Base-by-base conservation (phyloP, 2,797 vertebrate species). In the Pipistrellus pygmaeus region DNA sequence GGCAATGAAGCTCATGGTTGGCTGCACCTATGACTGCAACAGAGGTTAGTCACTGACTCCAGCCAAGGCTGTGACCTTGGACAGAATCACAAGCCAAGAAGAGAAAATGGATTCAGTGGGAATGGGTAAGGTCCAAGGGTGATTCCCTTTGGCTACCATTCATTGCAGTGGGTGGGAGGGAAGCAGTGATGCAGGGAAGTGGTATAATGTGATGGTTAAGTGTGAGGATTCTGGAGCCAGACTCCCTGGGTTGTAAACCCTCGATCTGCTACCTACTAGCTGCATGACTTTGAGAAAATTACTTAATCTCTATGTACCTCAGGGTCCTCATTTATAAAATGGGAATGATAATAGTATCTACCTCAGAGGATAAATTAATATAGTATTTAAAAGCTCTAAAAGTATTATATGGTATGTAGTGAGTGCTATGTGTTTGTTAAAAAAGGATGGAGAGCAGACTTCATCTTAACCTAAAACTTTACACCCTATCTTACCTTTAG, bases 311-410 rank as follows among this genome's bases (percentile, higher is more conserved):
- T 90, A 69, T 75, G 46, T 76, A 32, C 55, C 57, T 90, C 78
- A 25, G 7, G 60, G 75, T 60, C 30, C 55, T 91, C 51, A 71
- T 71, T 94, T 73, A 64, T 69, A 77, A 88, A 64, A 66, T 32
- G 14, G 3, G 46, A 78, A 41, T 6, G 32, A 76, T 51, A 88
- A 68, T 30, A 60, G 30, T 20, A 38, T 51, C 38, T 82, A 55
- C n/a, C 17, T 78, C 30, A 9, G 57, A 41, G 60, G 51, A 88
- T 82, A 85, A 78, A 81, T 93, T 68, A 12, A 78, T n/a, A 1
- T 11, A 55, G 44, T 71, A 53, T 77, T 93, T 73, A 75, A 77
- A 91, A 86, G 44, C 57, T 83, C 60, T 87, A 89, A 72, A 83
- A 77, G 77, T 44, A 72, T 17, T 17, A 11, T 11, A 71, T 2